A percentile compares a stretch with the other conserved stretches of the same genome.
Evolutionary conservation across 35 echinoderm and acorn worm species (phyloP).

Genomic region (Hemicentrotus pulcherrimus): DNA sequence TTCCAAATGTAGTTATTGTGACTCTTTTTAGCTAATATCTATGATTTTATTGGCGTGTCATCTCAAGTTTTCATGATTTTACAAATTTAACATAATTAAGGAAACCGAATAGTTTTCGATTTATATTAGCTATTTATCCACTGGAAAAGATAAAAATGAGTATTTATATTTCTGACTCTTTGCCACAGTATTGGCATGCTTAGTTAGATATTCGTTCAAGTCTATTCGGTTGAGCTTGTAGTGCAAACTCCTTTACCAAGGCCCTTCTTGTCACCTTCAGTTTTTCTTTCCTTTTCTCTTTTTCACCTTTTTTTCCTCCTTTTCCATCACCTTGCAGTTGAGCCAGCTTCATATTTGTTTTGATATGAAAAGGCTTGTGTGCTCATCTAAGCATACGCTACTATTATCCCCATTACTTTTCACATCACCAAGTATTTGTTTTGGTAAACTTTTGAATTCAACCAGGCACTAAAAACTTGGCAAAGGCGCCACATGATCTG

Average conservation of each 20-base stretch:
- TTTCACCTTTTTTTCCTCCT: no score
- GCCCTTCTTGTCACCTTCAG: not conserved
- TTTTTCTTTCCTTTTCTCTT: not conserved
- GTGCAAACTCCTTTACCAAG: not conserved
- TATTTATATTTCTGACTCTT: no score
- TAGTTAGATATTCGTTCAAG: not conserved
- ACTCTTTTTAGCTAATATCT: not conserved
- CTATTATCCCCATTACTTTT: not conserved
- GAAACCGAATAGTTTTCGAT: no score
- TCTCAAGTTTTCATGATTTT: not conserved
- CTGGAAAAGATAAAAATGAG: no score
- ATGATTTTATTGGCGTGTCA: no score
- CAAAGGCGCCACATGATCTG: not conserved
- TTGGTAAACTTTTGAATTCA: conserved; percentile 32
- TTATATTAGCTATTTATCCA: no score
- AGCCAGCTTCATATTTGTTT: conserved; percentile 11
- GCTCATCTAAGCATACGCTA: not conserved
- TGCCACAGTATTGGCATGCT: not conserved
- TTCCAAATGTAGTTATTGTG: not conserved
- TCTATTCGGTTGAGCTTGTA: not conserved
- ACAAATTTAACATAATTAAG: no score
- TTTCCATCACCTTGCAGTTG: not conserved
- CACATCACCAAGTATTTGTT: conserved; percentile 18
- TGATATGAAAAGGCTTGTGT: conserved; percentile 4
- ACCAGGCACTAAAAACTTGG: not conserved